phyloP scores from a whole-genome alignment of 2,113 vertebrate species.

The Cyprinus carpio region DNA sequence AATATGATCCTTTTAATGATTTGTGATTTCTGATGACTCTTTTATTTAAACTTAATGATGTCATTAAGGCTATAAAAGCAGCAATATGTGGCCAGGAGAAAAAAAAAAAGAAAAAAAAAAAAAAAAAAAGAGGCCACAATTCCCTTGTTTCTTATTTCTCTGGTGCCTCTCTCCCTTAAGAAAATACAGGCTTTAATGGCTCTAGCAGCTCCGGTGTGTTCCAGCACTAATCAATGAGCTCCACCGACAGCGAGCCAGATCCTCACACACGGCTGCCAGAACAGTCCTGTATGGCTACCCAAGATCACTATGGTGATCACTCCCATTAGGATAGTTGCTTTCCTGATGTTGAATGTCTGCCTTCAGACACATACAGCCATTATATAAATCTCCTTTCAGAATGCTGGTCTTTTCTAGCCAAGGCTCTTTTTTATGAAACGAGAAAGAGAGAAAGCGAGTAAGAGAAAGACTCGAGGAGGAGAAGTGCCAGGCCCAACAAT shows the following conservation, averaged over 20 bases:
- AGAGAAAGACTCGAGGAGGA: slow-evolving; percentile 28
- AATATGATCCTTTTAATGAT: not conserved
- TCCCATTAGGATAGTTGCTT: slow-evolving; percentile 69
- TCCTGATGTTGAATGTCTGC: slow-evolving; percentile 74
- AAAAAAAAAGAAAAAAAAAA: slow-evolving; percentile 60
- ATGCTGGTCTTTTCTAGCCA: slow-evolving; percentile 72
- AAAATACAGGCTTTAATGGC: slow-evolving; percentile 70
- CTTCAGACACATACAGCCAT: slow-evolving; percentile 69
- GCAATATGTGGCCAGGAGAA: slow-evolving; percentile 40
- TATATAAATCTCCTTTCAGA: slow-evolving; percentile 76
- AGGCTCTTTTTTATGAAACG: slow-evolving; percentile 48
- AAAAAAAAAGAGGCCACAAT: slow-evolving; percentile 66
- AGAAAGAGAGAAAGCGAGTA: slow-evolving; percentile 45
- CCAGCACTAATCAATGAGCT: slow-evolving; percentile 73
- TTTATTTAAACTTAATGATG: slow-evolving; percentile 48
- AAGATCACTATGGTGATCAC: slow-evolving; percentile 74
- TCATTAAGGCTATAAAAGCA: slow-evolving; percentile 61
- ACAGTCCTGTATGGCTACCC: slow-evolving; percentile 67
- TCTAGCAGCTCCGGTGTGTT: slow-evolving; percentile 68
- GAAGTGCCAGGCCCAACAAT: slow-evolving; percentile 49
- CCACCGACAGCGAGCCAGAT: slow-evolving; percentile 69
- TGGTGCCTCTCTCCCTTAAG: slow-evolving; percentile 49
- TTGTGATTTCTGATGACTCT: not conserved
- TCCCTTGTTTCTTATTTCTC: slow-evolving; percentile 67
- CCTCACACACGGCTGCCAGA: slow-evolving; percentile 68